Conservation (phyloP, 2,113 vertebrate genomes). For the Passer domesticus region DNA sequence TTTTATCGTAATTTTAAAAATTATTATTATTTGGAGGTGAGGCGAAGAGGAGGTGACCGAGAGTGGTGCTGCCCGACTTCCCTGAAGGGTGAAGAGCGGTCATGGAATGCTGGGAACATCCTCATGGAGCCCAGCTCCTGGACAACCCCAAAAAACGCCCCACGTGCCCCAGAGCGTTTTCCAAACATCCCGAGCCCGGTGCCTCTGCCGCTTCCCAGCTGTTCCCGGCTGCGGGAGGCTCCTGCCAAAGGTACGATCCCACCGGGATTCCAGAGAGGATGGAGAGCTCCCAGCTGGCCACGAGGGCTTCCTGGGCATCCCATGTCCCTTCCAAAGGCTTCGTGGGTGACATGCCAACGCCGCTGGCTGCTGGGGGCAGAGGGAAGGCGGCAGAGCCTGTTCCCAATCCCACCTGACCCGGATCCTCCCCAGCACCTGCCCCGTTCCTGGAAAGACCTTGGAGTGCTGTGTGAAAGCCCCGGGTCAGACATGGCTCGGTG, state of each 20-base stretch:
- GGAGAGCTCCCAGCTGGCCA: background rate
- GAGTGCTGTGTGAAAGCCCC: background rate
- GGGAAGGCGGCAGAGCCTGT: background rate
- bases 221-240: background rate
- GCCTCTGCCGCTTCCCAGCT: background rate
- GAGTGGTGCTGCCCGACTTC: background rate
- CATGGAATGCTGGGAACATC: background rate
- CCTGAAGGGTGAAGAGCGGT: background rate
- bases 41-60: background rate
- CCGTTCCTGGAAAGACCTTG: conserved; percentile 14
- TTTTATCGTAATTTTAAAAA: background rate
- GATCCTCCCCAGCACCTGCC: conserved; percentile 22
- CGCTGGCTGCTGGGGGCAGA: background rate
- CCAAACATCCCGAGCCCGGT: background rate
- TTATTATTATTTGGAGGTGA: background rate
- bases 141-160: background rate
- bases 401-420: background rate
- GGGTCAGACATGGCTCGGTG: background rate
- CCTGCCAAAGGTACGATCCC: background rate
- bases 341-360: fast-evolving
- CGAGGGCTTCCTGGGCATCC: background rate
- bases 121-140: background rate
- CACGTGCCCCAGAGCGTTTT: fast-evolving
- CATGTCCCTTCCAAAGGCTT: too few relatives aligned
- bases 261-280: fast-evolving